A percentile compares a stretch with the other conserved stretches of the same genome.
These are phyloP conservation scores for Drosophila rellima DNA, from an alignment of 2,888 invertebrate genomes.

Conservation along the genomic window DNA sequence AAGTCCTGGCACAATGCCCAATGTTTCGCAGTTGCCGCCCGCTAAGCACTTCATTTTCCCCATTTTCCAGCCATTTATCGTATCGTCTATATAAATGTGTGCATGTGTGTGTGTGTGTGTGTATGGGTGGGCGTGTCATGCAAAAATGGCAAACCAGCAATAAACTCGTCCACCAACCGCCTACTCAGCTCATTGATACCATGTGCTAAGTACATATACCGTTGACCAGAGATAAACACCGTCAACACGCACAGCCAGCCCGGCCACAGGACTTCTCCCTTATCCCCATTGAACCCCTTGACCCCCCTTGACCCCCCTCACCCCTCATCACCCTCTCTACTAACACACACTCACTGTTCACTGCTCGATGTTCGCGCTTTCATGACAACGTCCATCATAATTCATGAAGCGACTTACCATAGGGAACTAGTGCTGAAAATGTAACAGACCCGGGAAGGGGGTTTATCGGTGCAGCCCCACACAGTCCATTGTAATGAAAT, in stretches of 20 bases:
- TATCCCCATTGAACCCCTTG: not conserved
- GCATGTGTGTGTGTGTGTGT: constrained; percentile 9
- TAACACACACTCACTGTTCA: not conserved
- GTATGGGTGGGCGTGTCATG: constrained; percentile 60
- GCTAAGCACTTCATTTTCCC: constrained; percentile 70
- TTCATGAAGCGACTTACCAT: constrained; percentile 51
- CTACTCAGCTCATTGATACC: constrained; percentile 43
- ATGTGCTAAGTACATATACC: constrained; percentile 71
- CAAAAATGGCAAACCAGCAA: constrained; percentile 72
- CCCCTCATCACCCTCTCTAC: not conserved
- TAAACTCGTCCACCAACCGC: constrained; percentile 39
- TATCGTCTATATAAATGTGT: not conserved
- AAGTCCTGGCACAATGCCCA: constrained; percentile 63
- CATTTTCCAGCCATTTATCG: constrained; percentile 51
- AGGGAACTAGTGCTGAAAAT: constrained; percentile 17
- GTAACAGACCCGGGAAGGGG: constrained; percentile 1
- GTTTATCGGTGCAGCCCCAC: constrained; percentile 5
- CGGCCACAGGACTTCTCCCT: constrained; percentile 41
- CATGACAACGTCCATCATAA: constrained; percentile 75
- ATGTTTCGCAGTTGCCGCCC: constrained; percentile 14
- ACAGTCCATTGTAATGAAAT: constrained; percentile 64
- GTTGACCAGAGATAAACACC: constrained; percentile 77
- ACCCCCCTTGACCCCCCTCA: not conserved
- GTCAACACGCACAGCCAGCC: constrained; percentile 55
- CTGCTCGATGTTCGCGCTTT: constrained; percentile 51